Conservation (phyloP, 37 sponge, comb jelly and placozoan genomes). For the Ephydatia muelleri region DNA sequence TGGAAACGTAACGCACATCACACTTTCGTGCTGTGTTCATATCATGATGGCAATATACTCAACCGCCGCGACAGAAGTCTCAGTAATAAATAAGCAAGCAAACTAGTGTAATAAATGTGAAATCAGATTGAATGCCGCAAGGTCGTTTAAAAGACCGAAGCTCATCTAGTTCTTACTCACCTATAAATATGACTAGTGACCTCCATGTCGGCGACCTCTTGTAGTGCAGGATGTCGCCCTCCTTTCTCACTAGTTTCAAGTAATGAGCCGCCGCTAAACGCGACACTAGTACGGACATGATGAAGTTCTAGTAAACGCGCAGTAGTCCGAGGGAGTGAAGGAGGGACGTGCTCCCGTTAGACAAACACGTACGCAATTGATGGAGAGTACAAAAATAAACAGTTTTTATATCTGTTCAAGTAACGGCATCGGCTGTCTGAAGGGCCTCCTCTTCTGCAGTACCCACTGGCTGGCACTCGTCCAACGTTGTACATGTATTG, state of each 20-base stretch:
- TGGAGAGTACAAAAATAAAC: background rate
- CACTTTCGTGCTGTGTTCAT: background rate
- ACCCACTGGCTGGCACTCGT: background rate
- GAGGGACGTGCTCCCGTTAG: background rate
- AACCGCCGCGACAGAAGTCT: conserved; percentile 6
- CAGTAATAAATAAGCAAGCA: background rate
- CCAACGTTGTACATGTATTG: background rate
- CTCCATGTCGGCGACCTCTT: conserved; percentile 65
- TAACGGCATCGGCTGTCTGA: background rate
- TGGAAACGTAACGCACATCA: background rate
- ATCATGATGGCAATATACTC: background rate
- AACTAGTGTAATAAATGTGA: background rate
- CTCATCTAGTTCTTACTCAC: conserved; percentile 3
- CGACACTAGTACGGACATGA: conserved; percentile 27
- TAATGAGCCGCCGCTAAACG: conserved; percentile 36
- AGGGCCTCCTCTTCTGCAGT: background rate
- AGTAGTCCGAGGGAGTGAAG: background rate
- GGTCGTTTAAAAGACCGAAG: too few species aligned
- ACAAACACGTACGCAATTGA: background rate
- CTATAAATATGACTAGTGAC: conserved; percentile 38
- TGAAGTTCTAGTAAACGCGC: background rate
- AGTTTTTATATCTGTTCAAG: background rate
- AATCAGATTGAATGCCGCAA: too few species aligned
- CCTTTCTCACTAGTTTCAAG: conserved; percentile 22
- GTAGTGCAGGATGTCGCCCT: conserved; percentile 52